phyloP scores from a whole-genome alignment of 2,113 vertebrate genomes.

The Thalassarche chlororhynchos region DNA sequence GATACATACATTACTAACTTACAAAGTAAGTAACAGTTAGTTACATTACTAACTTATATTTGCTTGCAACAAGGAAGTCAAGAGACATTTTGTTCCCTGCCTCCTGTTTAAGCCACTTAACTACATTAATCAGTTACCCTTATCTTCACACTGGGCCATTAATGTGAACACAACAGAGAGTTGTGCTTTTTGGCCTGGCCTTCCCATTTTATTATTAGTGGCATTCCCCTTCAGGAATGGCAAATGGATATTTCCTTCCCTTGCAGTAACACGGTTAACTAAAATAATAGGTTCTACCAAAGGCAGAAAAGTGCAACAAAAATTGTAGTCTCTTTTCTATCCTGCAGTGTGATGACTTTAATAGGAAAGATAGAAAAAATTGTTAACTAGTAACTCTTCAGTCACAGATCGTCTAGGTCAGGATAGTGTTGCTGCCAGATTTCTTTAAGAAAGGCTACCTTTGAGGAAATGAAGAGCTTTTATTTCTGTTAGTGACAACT shows the following conservation, averaged over 20 bases:
- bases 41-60: not conserved
- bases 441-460: not conserved
- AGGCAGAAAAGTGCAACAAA: not conserved
- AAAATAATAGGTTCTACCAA: not conserved
- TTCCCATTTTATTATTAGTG: not conserved
- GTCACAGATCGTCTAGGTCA: not conserved
- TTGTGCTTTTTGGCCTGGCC: not conserved
- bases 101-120: not conserved
- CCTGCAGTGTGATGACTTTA: not conserved
- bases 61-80: not conserved
- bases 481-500: not conserved
- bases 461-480: not conserved
- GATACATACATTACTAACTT: not conserved
- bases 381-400: not conserved
- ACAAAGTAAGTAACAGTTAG: no score
- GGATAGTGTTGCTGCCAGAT: not conserved
- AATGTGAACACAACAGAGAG: not conserved
- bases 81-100: not conserved
- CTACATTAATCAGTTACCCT: not conserved
- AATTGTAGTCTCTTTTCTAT: not conserved
- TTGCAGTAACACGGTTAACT: not conserved
- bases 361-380: not conserved
- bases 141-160: not conserved
- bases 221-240: not conserved
- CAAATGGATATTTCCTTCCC: not conserved